Percentiles rank a stretch among this genome's conserved stretches.
phyloP scores from a whole-genome alignment of 2,888 invertebrate genomes.

The Lymantria monacha region DNA sequence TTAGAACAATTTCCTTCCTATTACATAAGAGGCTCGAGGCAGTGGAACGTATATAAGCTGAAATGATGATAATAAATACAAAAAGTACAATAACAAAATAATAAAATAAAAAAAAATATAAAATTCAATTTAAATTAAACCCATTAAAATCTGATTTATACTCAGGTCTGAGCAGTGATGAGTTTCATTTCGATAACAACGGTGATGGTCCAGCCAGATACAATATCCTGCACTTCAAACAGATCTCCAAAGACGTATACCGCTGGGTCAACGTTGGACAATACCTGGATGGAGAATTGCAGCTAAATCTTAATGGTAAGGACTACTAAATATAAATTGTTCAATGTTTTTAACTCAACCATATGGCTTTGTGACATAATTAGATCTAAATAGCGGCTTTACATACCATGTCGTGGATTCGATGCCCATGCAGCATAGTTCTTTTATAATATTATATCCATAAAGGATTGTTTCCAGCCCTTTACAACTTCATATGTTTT shows the following conservation, averaged over 20 bases:
- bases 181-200: constrained; percentile 93
- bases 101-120: too few species aligned
- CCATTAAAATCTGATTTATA: not conserved
- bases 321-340: constrained; percentile 1
- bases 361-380: not conserved
- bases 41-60: too few species aligned
- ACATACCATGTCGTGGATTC: not conserved
- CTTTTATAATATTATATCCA: too few species aligned
- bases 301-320: constrained; percentile 90
- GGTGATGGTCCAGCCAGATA: constrained; percentile 97
- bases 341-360: too few species aligned
- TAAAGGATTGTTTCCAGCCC: too few species aligned
- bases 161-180: constrained; percentile 91
- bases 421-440: too few species aligned
- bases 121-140: too few species aligned
- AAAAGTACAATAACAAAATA: too few species aligned
- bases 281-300: constrained; percentile 90
- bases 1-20: too few species aligned
- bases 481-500: too few species aligned
- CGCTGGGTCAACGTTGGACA: constrained; percentile 94
- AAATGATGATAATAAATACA: too few species aligned
- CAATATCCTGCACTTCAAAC: constrained; percentile 97
- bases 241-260: constrained; percentile 86
- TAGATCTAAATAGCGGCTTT: not conserved
- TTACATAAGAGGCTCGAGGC: too few species aligned